Evolutionary conservation across 2,797 vertebrate genomes (phyloP).

Genomic region (Pangasius mekongensis): DNA sequence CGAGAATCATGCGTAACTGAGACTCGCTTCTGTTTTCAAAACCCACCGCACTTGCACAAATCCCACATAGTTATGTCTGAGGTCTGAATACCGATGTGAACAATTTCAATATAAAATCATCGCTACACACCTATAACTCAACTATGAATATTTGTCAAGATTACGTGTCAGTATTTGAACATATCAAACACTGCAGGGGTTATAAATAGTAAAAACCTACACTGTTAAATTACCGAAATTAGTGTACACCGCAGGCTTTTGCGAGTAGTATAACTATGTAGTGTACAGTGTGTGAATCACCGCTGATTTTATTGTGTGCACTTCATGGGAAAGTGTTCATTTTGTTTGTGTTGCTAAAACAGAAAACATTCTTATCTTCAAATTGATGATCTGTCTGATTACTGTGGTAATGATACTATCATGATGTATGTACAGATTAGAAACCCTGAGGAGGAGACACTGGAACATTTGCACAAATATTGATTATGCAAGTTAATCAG

Average conservation of each 20-base stretch:
- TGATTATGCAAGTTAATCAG: not conserved
- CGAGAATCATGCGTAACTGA: not conserved
- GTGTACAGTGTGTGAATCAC: not conserved
- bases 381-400: not conserved
- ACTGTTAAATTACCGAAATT: not conserved
- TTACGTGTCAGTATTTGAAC: not conserved
- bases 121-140: not conserved
- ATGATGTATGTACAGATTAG: not conserved
- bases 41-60: no score
- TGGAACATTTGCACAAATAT: slow-evolving; percentile 24
- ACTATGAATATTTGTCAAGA: not conserved
- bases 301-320: not conserved
- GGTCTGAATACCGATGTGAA: not conserved
- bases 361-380: not conserved
- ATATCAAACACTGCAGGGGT: not conserved
- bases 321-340: not conserved
- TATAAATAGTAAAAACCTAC: not conserved
- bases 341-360: slow-evolving; percentile 5
- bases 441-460: not conserved
- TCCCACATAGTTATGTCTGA: no score
- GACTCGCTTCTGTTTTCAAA: not conserved
- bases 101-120: not conserved
- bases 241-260: not conserved
- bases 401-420: not conserved
- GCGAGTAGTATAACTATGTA: not conserved